Conservation (phyloP, 2,888 invertebrate species). For the Nemoura dubitans region DNA sequence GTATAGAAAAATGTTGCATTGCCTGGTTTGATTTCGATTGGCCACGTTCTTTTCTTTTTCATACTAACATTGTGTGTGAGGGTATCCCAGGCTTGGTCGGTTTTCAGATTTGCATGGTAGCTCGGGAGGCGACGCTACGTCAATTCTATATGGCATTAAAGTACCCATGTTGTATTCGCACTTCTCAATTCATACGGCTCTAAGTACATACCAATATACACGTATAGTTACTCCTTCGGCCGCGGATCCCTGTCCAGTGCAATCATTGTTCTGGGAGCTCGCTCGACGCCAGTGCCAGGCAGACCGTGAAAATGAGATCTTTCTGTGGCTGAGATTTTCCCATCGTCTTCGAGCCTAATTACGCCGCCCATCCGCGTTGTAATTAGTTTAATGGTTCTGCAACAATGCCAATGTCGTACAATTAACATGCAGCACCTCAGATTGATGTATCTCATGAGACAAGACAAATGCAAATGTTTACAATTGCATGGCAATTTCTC, state of each 20-base stretch:
- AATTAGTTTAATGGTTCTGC: neutral
- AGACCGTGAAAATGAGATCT: conserved; percentile 15
- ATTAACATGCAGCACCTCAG: neutral
- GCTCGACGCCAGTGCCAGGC: neutral
- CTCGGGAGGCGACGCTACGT: too few relatives aligned
- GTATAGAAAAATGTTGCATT: too few relatives aligned
- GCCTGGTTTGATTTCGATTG: too few relatives aligned
- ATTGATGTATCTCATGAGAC: neutral
- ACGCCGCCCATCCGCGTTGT: neutral
- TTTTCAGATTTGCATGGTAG: too few relatives aligned
- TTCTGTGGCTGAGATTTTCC: neutral
- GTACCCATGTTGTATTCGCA: too few relatives aligned
- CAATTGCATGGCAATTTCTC: neutral
- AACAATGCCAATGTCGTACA: conserved; percentile 12
- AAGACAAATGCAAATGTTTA: neutral
- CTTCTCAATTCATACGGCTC: too few relatives aligned
- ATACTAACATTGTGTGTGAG: too few relatives aligned
- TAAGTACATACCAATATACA: neutral
- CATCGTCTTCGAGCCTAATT: neutral
- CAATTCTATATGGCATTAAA: too few relatives aligned
- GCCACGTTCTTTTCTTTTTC: too few relatives aligned
- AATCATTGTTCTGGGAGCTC: neutral
- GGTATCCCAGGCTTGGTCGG: too few relatives aligned
- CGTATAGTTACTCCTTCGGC: neutral
- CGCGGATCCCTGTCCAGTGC: neutral